Evolutionary conservation across 2,113 vertebrate species (phyloP), one percentile per base, ranked within the genome.

Genomic region (Epinephelus moara): DNA sequence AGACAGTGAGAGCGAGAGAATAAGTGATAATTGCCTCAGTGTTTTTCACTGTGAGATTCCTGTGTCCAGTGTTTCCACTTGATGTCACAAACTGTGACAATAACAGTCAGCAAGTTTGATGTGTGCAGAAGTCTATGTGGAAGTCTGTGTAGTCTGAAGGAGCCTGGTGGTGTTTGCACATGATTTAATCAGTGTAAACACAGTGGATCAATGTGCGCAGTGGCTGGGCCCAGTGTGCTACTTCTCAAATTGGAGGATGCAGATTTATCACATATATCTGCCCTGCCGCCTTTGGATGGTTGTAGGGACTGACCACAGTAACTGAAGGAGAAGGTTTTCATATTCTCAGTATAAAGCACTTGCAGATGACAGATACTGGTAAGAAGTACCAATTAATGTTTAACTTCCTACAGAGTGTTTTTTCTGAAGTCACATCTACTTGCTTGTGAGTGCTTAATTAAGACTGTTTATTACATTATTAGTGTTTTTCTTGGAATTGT

Each of bases 121-220:
- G 82, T 67, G 73, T 25, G 11, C 70, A 60, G 21, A 53, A 30
- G 69, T 60, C 73, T 56, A 33, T 37, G 45, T 62, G 50, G 12
- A 11, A 45, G 11, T 45, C 42, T 45, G 42, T 45, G 42, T 21
- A 5, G 70, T 59, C 42, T 75, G 79, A 70, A 68, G 70, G 52
- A 64, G 25, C 61, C 60, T 25, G 23, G 52, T 69, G 70, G 18
- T 77, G 73, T 84, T 82, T 84, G 59, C 63, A 71, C 21, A 3
- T 18, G 70, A 62, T 79, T 82, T 71, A 86, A 80, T 85, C 68
- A 81, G 53, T 75, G 67, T 56, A 76, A 86, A 76, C 76, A 79
- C 67, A 50, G 61, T 59, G 33, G 56, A 73, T 85, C 81, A 57
- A 37, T 81, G 63, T 42, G 53, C 4, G 33, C 50, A 53, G 15